Conservation (phyloP, 1,140 invertebrate genomes). For the Antheraea mylitta region DNA sequence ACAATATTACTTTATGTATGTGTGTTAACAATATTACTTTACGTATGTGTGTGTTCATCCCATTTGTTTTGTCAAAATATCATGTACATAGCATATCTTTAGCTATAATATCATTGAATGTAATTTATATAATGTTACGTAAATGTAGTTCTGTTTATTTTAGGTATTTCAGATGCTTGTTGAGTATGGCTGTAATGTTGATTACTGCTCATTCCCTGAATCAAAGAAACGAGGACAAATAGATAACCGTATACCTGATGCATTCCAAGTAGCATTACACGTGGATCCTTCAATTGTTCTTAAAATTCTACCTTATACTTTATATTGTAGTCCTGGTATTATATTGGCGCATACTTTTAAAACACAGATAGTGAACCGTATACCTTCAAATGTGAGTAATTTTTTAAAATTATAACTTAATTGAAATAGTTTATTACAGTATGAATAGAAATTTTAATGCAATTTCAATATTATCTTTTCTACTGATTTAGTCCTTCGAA, state of each 20-base stretch:
- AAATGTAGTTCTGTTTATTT: slow-evolving; percentile 26
- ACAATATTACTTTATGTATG: too few relatives aligned
- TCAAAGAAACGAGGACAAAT: slow-evolving; percentile 7
- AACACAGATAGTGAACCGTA: slow-evolving; percentile 38
- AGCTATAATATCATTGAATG: too few relatives aligned
- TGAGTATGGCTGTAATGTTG: slow-evolving; percentile 68
- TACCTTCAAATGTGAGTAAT: slow-evolving; percentile 48
- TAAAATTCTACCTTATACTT: slow-evolving; percentile 56
- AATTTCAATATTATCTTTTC: too few relatives aligned
- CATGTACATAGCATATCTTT: too few relatives aligned
- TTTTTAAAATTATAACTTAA: not conserved
- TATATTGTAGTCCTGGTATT: slow-evolving; percentile 59
- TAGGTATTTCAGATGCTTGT: slow-evolving; percentile 69
- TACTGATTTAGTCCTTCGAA: too few relatives aligned
- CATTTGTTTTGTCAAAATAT: too few relatives aligned
- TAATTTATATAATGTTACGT: not conserved
- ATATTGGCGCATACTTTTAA: slow-evolving; percentile 43
- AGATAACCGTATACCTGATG: slow-evolving; percentile 57
- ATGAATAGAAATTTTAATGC: too few relatives aligned
- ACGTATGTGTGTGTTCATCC: too few relatives aligned
- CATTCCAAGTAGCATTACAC: slow-evolving; percentile 57
- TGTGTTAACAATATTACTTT: too few relatives aligned
- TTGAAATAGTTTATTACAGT: too few relatives aligned
- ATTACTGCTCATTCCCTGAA: slow-evolving; percentile 51
- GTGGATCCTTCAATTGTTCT: slow-evolving; percentile 45